Conservation (phyloP, 1,140 invertebrate species). For the Drosophila guanche region DNA sequence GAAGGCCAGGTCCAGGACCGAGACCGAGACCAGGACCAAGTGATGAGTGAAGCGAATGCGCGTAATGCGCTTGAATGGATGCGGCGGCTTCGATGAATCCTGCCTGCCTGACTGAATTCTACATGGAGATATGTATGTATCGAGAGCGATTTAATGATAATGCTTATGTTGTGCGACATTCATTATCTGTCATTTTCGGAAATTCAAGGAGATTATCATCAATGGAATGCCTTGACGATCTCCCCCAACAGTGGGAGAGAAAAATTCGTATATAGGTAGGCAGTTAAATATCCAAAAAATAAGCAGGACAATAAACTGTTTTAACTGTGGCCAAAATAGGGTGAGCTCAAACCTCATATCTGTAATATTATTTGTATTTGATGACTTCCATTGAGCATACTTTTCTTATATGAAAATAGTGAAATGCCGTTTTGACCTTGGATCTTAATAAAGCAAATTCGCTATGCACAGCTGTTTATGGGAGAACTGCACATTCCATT, state of each 20-base stretch:
- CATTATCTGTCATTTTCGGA: slow-evolving; percentile 46
- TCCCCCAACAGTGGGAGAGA: not conserved
- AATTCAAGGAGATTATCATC: slow-evolving; percentile 22
- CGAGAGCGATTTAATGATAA: slow-evolving; percentile 54
- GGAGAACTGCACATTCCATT: slow-evolving; percentile 39
- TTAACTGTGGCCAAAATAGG: not conserved
- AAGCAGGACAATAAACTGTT: slow-evolving; percentile 10
- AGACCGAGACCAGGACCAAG: slow-evolving; percentile 7
- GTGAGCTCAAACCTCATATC: too few species aligned
- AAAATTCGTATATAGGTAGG: not conserved
- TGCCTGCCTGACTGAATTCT: slow-evolving; percentile 32
- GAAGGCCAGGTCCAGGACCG: not conserved
- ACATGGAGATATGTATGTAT: slow-evolving; percentile 12
- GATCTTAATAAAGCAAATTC: not conserved
- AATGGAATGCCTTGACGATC: not conserved
- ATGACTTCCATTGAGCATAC: not conserved
- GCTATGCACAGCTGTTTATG: not conserved
- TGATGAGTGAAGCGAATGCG: slow-evolving; percentile 49
- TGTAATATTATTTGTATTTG: too few species aligned
- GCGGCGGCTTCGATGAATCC: slow-evolving; percentile 20
- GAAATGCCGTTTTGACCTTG: not conserved
- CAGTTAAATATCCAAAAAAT: slow-evolving; percentile 10
- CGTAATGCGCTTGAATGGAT: slow-evolving; percentile 60
- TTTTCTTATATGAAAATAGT: not conserved
- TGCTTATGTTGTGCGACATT: slow-evolving; percentile 48